Percentiles rank a stretch among this genome's conserved stretches.
phyloP scores from a whole-genome alignment of 2,113 vertebrate genomes.

The human (Homo sapiens) region DNA sequence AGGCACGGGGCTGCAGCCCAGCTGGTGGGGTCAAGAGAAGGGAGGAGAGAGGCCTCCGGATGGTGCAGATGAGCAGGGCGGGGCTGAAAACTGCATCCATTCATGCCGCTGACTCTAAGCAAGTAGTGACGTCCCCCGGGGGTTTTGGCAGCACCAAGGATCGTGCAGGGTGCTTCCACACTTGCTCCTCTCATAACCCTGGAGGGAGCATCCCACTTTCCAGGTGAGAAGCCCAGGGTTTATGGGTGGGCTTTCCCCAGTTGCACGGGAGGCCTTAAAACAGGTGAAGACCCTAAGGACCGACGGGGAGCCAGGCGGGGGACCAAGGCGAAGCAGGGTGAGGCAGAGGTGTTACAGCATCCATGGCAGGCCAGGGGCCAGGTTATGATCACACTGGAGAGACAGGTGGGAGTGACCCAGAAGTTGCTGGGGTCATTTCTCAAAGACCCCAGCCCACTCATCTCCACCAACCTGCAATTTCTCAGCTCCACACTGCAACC shows the following conservation, averaged over 20 bases:
- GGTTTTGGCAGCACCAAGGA: neutral
- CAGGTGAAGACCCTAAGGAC: neutral
- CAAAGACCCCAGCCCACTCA: neutral
- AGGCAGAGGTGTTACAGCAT: fast-evolving
- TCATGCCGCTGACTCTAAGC: fast-evolving
- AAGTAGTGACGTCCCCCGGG: fast-evolving
- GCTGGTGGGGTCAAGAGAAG: too few relatives aligned
- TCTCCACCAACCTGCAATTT: neutral
- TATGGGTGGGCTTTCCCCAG: neutral
- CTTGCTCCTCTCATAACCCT: neutral
- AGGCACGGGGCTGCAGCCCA: neutral
- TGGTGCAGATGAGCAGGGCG: neutral
- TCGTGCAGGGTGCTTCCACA: fast-evolving
- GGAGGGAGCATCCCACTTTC: neutral
- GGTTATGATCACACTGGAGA: neutral
- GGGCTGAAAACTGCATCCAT: neutral
- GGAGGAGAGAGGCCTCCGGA: neutral
- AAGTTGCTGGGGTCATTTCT: neutral
- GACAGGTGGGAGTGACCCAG: neutral
- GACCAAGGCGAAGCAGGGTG: neutral
- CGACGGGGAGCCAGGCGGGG: fast-evolving
- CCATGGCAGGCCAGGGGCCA: neutral
- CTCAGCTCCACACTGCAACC: neutral
- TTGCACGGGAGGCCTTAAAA: neutral
- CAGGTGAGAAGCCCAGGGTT: neutral